Evolutionary conservation across 2,113 vertebrate species (phyloP).

Genomic region (Haplochromis burtoni): DNA sequence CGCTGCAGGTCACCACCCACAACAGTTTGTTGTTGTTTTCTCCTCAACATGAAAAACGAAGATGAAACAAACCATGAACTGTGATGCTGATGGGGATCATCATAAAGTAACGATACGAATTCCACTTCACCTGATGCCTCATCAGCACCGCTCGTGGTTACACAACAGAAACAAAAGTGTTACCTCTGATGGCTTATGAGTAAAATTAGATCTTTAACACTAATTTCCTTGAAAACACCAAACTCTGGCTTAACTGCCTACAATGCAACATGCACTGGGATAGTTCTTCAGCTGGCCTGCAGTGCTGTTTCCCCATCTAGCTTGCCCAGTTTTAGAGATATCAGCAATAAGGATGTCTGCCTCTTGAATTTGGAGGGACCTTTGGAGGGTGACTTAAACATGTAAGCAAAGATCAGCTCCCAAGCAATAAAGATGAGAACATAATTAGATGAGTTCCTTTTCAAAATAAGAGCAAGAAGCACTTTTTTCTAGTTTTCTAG

Average conservation of each 20-base stretch:
- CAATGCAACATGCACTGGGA: accelerated
- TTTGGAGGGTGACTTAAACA: not conserved
- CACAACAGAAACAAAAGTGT: not conserved
- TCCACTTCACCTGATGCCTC: not conserved
- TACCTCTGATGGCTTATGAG: not conserved
- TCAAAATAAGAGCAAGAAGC: not conserved
- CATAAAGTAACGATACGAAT: accelerated
- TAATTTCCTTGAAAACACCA: not conserved
- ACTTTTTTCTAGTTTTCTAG: not conserved
- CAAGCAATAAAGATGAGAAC: not conserved
- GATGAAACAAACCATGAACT: not conserved
- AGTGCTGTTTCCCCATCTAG: not conserved
- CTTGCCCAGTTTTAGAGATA: not conserved
- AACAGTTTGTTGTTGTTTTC: not conserved
- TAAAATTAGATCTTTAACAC: not conserved
- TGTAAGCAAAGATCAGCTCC: not conserved
- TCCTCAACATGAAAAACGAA: not conserved
- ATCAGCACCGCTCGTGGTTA: accelerated
- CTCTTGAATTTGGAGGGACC: not conserved
- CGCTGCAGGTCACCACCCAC: not conserved
- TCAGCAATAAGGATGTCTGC: not conserved
- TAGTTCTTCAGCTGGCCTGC: accelerated
- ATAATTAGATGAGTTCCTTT: accelerated
- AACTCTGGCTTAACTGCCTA: not conserved
- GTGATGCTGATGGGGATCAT: not conserved